Evolutionary conservation across 2,888 invertebrate species (phyloP).

Genomic region (Slavum lentiscoides): DNA sequence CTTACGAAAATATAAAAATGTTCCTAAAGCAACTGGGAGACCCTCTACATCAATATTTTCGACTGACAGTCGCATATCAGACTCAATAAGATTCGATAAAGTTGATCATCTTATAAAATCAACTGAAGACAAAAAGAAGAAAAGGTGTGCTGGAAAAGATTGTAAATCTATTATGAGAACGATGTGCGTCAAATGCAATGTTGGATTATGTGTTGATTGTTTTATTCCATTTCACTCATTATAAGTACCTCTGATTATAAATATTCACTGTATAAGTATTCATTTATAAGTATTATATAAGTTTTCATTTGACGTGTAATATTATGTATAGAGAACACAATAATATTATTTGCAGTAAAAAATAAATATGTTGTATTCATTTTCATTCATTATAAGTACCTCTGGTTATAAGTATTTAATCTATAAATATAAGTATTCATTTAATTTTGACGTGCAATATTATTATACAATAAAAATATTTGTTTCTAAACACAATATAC

Average conservation of each 20-base stretch:
- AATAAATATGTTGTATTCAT: background rate
- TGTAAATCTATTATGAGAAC: background rate
- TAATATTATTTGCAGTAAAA: background rate
- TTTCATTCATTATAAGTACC: background rate
- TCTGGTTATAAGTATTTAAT: background rate
- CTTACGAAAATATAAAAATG: background rate
- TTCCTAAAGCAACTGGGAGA: slow-evolving; percentile 1
- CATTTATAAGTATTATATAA: background rate
- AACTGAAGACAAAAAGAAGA: slow-evolving; percentile 5
- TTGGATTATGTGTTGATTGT: too few relatives aligned
- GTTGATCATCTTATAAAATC: background rate
- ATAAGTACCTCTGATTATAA: background rate
- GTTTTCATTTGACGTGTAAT: background rate
- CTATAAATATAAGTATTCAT: background rate
- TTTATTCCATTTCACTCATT: too few relatives aligned
- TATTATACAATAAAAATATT: background rate
- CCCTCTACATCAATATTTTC: slow-evolving; percentile 2
- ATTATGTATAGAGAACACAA: too few relatives aligned
- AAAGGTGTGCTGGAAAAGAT: slow-evolving; percentile 1
- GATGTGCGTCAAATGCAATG: too few relatives aligned
- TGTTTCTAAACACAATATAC: too few relatives aligned
- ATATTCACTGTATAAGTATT: background rate
- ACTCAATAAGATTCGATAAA: slow-evolving; percentile 21
- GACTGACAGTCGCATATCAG: slow-evolving; percentile 6
- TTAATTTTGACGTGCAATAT: background rate